Evolutionary conservation across 2,113 vertebrate genomes (phyloP), one percentile per base, ranked within the genome.

Genomic region (Microtus montanus): DNA sequence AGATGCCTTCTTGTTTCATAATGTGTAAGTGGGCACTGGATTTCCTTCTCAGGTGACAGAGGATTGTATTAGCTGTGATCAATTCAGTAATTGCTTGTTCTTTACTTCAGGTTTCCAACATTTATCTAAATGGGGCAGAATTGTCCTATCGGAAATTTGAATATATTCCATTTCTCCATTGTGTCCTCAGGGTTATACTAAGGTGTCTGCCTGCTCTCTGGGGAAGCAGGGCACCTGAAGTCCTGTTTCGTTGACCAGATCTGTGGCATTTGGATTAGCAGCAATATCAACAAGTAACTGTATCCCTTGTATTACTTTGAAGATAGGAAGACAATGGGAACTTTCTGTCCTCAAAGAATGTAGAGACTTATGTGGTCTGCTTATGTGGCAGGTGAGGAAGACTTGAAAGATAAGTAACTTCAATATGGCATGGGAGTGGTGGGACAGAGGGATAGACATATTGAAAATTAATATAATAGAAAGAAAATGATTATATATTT

Each of bases 1-100:
- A n/a, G 68, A 90, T 30, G 70, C 33, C n/a, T 78, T 77, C 22
- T 49, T 49, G 3, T 86, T 95, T 91, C 33, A 92, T 89, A 92
- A 83, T 63, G 52, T 58, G 5, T 28, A 52, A 35, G n/a, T 44
- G 41, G 41, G 38, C 5, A 7, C 61, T 66, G 20, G 52, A 91
- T 94, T 77, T 41, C 22, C 41, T 71, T 83, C 63, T 33, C 26
- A 33, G 33, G 61, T 30, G 63, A 85, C 38, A 14, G 0, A 86
- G 4, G 28, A 10, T 61, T 77, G 9, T 89, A 78, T 93, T 92
- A 71, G 74, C 54, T 74, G 47, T 70, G 83, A 68, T 30, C 24
- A 38, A 66, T 75, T 97, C 85, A 75, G 63, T 75, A 15, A 38
- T 15, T 86, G 61, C 54, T 92, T 64, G 5, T 41, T 82, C 68